Percentiles rank a stretch among this genome's conserved stretches.
Evolutionary conservation across 2,113 vertebrate species (phyloP).

Genomic region (Mormyrus iriodes): DNA sequence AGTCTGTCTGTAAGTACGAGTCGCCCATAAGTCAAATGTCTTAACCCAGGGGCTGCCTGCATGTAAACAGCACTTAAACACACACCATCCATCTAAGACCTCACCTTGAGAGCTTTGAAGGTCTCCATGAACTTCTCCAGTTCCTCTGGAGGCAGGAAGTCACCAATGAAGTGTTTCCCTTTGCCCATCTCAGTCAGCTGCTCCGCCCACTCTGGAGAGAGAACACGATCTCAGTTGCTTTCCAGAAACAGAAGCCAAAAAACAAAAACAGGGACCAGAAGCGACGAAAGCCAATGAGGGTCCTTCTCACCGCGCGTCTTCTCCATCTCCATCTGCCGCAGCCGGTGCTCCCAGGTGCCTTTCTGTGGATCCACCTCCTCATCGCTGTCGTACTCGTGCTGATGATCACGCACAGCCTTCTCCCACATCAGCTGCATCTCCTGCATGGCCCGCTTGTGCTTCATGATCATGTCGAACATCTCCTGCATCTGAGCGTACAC

Average conservation of each 20-base stretch:
- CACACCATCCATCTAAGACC: neutral
- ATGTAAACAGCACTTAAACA: neutral
- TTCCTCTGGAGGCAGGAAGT: slow-evolving; percentile 90
- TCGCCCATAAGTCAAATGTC: neutral
- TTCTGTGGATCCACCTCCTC: slow-evolving; percentile 82
- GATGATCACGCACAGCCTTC: slow-evolving; percentile 79
- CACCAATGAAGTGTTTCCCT: slow-evolving; percentile 95
- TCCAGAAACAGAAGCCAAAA: neutral
- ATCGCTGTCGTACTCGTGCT: slow-evolving; percentile 92
- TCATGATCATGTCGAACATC: slow-evolving; percentile 97
- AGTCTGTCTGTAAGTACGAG: neutral
- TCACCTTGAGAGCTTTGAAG: slow-evolving; percentile 91
- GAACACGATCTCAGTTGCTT: neutral
- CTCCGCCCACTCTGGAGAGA: slow-evolving; percentile 85
- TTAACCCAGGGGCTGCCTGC: neutral
- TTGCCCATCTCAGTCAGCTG: slow-evolving; percentile 96
- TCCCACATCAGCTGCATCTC: slow-evolving; percentile 97
- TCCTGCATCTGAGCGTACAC: slow-evolving; percentile 81
- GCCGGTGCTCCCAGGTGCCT: slow-evolving; percentile 95
- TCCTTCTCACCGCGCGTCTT: slow-evolving; percentile 77
- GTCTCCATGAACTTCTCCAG: slow-evolving; percentile 99
- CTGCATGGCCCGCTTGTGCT: slow-evolving; percentile 91
- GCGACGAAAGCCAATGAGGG: neutral
- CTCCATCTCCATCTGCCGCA: slow-evolving; percentile 96
- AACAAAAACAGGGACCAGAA: too few relatives aligned